Conservation (phyloP, 2,888 invertebrate species). For the Amblyteles armatorius region DNA sequence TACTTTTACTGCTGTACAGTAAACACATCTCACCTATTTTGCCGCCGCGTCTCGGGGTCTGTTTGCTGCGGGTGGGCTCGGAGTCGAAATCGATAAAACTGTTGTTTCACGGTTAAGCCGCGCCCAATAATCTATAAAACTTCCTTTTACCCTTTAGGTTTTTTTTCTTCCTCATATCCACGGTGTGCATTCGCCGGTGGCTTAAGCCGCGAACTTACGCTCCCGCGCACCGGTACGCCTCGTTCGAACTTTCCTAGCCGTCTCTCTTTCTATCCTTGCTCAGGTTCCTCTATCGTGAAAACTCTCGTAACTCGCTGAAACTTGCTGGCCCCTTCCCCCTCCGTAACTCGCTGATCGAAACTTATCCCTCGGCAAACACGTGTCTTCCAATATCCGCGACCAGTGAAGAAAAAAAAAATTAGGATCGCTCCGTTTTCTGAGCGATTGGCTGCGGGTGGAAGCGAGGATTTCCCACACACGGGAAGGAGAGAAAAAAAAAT, state of each 20-base stretch:
- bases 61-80: conserved; percentile 49
- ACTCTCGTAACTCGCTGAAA: conserved; percentile 33
- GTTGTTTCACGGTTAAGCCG: conserved; percentile 66
- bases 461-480: neutral
- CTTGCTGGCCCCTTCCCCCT: neutral
- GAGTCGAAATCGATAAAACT: conserved; percentile 73
- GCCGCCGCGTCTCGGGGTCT: conserved; percentile 41
- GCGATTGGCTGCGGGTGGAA: neutral
- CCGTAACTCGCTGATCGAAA: conserved; percentile 17
- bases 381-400: conserved; percentile 13
- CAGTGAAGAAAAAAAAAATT: neutral
- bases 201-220: conserved; percentile 29
- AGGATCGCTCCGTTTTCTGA: neutral
- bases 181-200: conserved; percentile 17
- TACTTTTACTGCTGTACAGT: conserved; percentile 14
- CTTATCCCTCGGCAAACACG: conserved; percentile 19
- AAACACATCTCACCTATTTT: neutral
- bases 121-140: conserved; percentile 23
- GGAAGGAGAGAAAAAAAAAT: neutral
- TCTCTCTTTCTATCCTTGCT: conserved; percentile 15
- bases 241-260: conserved; percentile 26
- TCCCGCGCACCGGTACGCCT: conserved; percentile 1
- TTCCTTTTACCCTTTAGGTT: neutral
- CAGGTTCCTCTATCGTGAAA: conserved; percentile 26
- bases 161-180: conserved; percentile 34